Evolutionary conservation across 2,797 vertebrate genomes (phyloP), one percentile per base, ranked within the genome.

Genomic region (Synanceia verrucosa): DNA sequence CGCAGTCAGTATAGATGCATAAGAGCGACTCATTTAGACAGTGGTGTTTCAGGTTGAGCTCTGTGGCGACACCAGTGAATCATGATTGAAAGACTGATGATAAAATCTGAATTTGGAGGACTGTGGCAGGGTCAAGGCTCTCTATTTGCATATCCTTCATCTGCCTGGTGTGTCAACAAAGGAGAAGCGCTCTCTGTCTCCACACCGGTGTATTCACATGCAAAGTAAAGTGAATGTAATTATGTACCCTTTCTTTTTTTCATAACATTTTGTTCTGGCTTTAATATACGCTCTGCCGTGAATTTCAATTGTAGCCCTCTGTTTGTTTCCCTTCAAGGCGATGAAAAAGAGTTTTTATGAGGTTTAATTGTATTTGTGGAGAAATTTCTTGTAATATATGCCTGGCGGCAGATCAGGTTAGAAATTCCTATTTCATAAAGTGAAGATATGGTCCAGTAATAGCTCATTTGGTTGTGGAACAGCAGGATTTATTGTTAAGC

Each of bases 121-220:
- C 94, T 89, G 86, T 91, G 90, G 92, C 90, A 89, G 92, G 92
- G 87, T 92, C 94, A 89, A 53, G 64, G 90, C 93, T 94, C 81
- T 81, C 91, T 86, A 95, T 96, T 96, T 95, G 94, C 95, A 96
- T 96, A 95, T 95, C 94, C 95, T 96, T 96, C 95, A 96, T 96
- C 95, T 95, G 90, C 89, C 84, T 93, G 92, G 94, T 95, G 94
- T 94, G 94, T 89, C 86, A 94, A 96, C 95, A 95, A 95, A 95
- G 89, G 87, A 89, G 89, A 88, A 81, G 66, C 36, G 5, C 81
- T 67, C 76, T 76, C 73, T 37, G 46, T 78, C 70, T 93, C 83
- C 93, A 90, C 92, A 90, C 92, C 93, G 90, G 91, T 66, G 78
- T 57, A 85, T 95, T 96, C 93, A 92, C 64, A 87, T 82, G 88